phyloP scores from a whole-genome alignment of 2,797 vertebrate genomes.

The Lepilemur ruficaudatus region DNA sequence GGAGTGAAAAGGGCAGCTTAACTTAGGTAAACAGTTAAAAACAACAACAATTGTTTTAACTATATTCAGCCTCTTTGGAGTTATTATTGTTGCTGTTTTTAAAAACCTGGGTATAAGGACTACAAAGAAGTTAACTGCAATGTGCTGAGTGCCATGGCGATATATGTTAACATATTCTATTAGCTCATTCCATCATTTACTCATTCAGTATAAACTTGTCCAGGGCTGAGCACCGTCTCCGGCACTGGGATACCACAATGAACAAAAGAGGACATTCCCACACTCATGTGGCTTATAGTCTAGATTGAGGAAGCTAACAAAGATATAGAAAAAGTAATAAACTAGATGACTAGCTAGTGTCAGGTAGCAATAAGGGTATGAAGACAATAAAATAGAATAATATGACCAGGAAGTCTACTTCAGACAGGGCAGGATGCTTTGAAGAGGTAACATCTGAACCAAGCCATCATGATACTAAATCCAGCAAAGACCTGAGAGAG shows the following conservation, averaged over 20 bases:
- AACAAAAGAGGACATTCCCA: background rate
- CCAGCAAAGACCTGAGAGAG: background rate
- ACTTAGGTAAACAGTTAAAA: background rate
- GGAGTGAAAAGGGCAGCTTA: background rate
- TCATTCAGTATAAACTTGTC: background rate
- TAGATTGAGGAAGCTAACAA: background rate
- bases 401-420: background rate
- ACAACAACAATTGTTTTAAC: background rate
- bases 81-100: background rate
- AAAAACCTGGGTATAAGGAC: background rate
- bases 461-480: background rate
- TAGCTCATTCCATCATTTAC: background rate
- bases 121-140: background rate
- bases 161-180: background rate
- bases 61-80: background rate
- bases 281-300: background rate
- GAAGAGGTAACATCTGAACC: background rate
- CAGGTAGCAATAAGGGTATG: background rate
- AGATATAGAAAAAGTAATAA: background rate
- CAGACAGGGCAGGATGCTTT: background rate
- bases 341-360: background rate
- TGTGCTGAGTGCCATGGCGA: background rate
- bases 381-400: background rate
- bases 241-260: background rate
- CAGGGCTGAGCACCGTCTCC: background rate